Evolutionary conservation across 1,140 invertebrate species (phyloP), one percentile per base, ranked within the genome.

Genomic region (Drosophila tsacasi): DNA sequence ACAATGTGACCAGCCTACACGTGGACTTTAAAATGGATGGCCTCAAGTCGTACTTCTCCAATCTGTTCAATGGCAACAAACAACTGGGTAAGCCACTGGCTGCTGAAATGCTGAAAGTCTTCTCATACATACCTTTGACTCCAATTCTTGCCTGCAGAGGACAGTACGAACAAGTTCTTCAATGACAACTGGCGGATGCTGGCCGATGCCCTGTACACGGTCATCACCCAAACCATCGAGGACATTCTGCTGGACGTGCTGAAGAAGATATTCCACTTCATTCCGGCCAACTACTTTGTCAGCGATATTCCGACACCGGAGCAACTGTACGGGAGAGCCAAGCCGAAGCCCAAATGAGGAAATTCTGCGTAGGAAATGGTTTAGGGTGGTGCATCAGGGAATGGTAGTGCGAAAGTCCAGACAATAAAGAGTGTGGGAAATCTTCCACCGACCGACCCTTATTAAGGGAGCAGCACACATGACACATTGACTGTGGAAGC

Each of bases 111-210:
- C 54, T 7, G 21, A 39, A 10, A 17, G 0, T 5, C 10, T 15
- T 25, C 9, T 5, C 8, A 47, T 12, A 0, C 27, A 2, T 32
- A 50, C 4, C 8, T 23, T 62, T 76, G 30, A 23, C 27, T 35
- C 15, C 6, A 19, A 68, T 42, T 25, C 40, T 10, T 30, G 3
- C 5, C 90, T 73, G 47, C 93, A 95, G 95, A 96, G 94, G 95
- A 96, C 72, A 95, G 95, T 76, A 96, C 95, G 4, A 96, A 96
- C 72, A 94, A 94, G 30, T 96, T 96, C 91, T 93, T 96, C 59
- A 96, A 96, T 84, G 94, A 94, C 35, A 96, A 96, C 81, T 96
- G 95, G 95, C 93, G 94, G 19, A 95, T 95, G 77, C 94, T 95
- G 13, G 94, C 95, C 9, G 95, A 96, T 87, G 95, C 95, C 19